A percentile compares a stretch with the other conserved stretches of the same genome.
These are phyloP conservation scores for Pygocentrus nattereri DNA, from an alignment of 2,797 vertebrate genomes.

Conservation along the genomic window DNA sequence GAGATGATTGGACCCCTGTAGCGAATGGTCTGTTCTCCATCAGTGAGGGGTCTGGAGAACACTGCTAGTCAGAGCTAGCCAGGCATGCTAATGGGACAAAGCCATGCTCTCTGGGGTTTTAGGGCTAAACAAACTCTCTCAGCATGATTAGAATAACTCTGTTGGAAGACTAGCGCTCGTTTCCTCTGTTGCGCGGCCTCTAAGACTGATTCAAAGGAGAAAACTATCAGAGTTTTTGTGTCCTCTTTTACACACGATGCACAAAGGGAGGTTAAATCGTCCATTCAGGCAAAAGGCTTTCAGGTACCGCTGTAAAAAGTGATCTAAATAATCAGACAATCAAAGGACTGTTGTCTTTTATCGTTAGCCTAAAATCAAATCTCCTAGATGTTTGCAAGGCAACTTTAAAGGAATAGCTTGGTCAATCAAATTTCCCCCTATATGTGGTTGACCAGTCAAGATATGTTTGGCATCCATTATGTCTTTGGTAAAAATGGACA, in stretches of 20 bases:
- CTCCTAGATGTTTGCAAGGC: neutral
- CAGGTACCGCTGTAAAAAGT: neutral
- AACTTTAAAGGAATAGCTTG: neutral
- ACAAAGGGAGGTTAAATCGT: conserved; percentile 11
- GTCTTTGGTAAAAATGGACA: no score
- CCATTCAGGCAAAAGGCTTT: neutral
- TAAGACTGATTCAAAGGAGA: conserved; percentile 20
- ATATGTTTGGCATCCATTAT: no score
- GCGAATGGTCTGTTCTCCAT: conserved; percentile 59
- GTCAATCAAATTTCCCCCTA: neutral
- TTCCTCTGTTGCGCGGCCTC: neutral
- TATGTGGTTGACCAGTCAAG: neutral
- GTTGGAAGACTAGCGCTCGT: neutral
- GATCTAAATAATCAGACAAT: conserved; percentile 17
- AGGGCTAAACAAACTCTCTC: neutral
- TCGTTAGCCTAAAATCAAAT: neutral
- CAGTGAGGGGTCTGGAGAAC: conserved; percentile 12
- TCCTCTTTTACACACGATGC: neutral
- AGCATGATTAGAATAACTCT: conserved; percentile 14
- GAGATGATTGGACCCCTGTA: conserved; percentile 60
- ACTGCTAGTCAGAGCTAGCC: conserved; percentile 68
- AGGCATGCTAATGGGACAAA: conserved; percentile 66
- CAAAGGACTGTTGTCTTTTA: neutral
- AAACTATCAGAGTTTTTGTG: conserved; percentile 37
- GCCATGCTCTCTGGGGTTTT: conserved; percentile 52